Conservation (phyloP, 1,140 invertebrate genomes). For the Hesperophylax magnus region DNA sequence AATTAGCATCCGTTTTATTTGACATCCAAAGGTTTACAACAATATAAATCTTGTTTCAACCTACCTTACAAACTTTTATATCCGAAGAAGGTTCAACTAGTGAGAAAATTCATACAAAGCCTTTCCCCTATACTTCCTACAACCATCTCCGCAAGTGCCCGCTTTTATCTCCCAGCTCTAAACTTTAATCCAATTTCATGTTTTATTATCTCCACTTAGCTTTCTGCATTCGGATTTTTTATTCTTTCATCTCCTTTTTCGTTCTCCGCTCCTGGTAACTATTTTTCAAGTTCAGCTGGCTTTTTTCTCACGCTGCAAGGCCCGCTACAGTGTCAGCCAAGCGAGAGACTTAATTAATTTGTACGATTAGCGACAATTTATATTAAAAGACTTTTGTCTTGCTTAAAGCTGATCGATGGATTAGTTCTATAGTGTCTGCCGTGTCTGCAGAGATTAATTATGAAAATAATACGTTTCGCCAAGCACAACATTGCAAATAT, state of each 20-base stretch:
- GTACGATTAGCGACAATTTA: not conserved
- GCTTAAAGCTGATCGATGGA: no score
- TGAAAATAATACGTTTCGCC: no score
- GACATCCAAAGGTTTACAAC: no score
- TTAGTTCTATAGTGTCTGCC: no score
- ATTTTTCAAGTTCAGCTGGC: constrained; percentile 30
- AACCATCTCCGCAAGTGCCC: constrained; percentile 32
- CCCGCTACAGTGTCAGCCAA: not conserved
- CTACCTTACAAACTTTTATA: no score
- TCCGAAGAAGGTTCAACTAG: not conserved
- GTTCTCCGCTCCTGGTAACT: constrained; percentile 14
- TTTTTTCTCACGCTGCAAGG: constrained; percentile 26
- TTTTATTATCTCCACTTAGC: constrained; percentile 54
- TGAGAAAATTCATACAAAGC: not conserved
- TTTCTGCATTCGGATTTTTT: constrained; percentile 50
- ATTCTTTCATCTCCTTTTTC: constrained; percentile 3
- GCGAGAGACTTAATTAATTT: not conserved
- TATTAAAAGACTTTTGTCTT: not conserved
- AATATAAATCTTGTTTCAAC: no score
- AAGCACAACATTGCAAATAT: no score
- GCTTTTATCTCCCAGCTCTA: constrained; percentile 49
- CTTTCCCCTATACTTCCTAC: constrained; percentile 6
- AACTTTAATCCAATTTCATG: constrained; percentile 54
- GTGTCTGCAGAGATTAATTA: no score
- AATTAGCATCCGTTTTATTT: no score